A percentile compares a stretch with the other conserved stretches of the same genome.
phyloP scores from a whole-genome alignment of 2,888 invertebrate species.

The Conops quadrifasciatus region DNA sequence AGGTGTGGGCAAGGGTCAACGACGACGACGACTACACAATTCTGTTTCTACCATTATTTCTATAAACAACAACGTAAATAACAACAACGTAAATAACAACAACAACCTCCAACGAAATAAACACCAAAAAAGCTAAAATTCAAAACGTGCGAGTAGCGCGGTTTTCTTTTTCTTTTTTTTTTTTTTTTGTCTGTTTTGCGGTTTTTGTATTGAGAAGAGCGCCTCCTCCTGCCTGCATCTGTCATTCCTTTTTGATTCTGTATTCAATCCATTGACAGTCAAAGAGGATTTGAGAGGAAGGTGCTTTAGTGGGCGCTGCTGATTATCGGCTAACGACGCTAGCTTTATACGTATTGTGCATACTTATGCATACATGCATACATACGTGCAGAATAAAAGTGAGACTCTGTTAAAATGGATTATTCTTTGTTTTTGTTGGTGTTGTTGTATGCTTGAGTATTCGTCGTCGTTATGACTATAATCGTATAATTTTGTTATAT shows the following conservation, averaged over 20 bases:
- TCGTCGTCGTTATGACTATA: neutral
- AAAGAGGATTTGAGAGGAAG: neutral
- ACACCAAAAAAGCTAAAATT: constrained; percentile 22
- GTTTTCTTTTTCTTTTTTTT: neutral
- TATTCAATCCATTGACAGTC: neutral
- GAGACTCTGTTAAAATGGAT: constrained; percentile 3
- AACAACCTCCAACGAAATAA: constrained; percentile 2
- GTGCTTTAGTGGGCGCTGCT: neutral
- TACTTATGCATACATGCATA: too few relatives aligned
- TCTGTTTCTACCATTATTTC: constrained; percentile 21
- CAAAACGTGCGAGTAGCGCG: constrained; percentile 32
- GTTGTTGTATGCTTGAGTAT: neutral
- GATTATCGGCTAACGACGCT: too few relatives aligned
- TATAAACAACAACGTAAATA: constrained; percentile 18
- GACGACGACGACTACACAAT: neutral
- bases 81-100: neutral
- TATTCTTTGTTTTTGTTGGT: neutral
- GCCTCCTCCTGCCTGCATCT: neutral
- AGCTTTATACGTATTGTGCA: too few relatives aligned
- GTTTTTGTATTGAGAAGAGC: constrained; percentile 27
- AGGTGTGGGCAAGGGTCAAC: neutral
- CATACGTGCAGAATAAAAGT: neutral
- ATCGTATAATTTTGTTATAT: too few relatives aligned
- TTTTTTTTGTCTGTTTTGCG: constrained; percentile 24
- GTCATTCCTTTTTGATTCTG: neutral